Conservation (phyloP, 1,140 invertebrate species). For the Drosophila repleta region DNA sequence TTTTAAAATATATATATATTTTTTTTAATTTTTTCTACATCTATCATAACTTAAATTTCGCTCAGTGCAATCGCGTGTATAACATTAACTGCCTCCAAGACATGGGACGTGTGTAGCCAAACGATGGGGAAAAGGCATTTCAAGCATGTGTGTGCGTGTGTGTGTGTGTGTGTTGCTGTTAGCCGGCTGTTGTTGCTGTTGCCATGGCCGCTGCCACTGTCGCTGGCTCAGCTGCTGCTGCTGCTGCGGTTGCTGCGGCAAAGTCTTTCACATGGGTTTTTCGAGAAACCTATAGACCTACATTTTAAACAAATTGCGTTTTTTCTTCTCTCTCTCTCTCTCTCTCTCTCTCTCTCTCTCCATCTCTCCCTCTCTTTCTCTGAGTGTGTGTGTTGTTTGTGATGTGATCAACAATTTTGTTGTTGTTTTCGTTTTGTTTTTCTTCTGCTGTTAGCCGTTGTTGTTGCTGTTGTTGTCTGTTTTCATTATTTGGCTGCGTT, state of each 20-base stretch:
- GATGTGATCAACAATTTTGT: constrained; percentile 69
- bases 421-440: constrained; percentile 44
- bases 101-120: constrained; percentile 55
- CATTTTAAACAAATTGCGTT: constrained; percentile 83
- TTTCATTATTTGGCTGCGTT: constrained; percentile 40
- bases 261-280: constrained; percentile 66
- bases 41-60: constrained; percentile 25
- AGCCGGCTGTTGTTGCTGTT: constrained; percentile 54
- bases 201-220: constrained; percentile 17
- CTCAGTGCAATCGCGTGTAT: constrained; percentile 61
- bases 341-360: too few relatives aligned
- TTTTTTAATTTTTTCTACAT: background rate
- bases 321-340: too few relatives aligned
- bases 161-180: constrained; percentile 31
- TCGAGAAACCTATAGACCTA: constrained; percentile 83
- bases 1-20: background rate
- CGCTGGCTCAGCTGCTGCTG: constrained; percentile 14
- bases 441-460: constrained; percentile 54
- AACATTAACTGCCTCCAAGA: constrained; percentile 44
- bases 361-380: too few relatives aligned
- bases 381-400: constrained; percentile 31
- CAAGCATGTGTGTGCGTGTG: constrained; percentile 14
- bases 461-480: constrained; percentile 52
- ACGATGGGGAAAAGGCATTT: constrained; percentile 56
- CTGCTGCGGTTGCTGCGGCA: constrained; percentile 43